Conservation (phyloP, 2,113 vertebrate genomes). For the Pteropus alecto region DNA sequence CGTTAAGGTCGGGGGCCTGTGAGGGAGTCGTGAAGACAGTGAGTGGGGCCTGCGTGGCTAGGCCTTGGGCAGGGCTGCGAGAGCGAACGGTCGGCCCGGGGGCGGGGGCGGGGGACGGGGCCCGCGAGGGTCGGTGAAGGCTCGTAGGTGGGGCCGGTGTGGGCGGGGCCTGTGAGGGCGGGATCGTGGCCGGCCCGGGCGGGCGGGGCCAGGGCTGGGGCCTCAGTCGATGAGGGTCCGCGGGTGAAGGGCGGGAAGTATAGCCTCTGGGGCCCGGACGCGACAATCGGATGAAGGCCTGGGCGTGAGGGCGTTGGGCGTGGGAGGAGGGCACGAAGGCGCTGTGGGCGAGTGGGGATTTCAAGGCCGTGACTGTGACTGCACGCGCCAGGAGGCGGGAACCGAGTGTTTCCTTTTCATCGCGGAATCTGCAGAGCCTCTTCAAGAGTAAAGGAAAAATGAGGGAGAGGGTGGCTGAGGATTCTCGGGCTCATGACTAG, state of each 20-base stretch:
- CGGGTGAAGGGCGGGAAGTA: accelerated
- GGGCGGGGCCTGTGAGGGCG: neutral
- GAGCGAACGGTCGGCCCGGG: neutral
- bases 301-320: neutral
- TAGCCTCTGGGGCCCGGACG: accelerated
- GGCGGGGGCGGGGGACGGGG: neutral
- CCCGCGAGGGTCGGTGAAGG: neutral
- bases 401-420: neutral
- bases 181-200: accelerated
- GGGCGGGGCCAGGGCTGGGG: neutral
- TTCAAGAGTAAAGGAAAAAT: neutral
- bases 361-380: neutral
- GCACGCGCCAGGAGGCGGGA: neutral
- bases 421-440: neutral
- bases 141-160: neutral
- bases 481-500: neutral
- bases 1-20: accelerated
- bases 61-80: accelerated
- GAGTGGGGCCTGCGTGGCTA: neutral
- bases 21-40: neutral
- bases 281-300: accelerated
- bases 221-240: accelerated
- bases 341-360: neutral
- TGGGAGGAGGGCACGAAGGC: neutral
- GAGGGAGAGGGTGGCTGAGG: neutral